These are phyloP conservation scores for Aleiodes sp. DNA, from an alignment of 1,140 invertebrate species.

Conservation along the genomic window DNA sequence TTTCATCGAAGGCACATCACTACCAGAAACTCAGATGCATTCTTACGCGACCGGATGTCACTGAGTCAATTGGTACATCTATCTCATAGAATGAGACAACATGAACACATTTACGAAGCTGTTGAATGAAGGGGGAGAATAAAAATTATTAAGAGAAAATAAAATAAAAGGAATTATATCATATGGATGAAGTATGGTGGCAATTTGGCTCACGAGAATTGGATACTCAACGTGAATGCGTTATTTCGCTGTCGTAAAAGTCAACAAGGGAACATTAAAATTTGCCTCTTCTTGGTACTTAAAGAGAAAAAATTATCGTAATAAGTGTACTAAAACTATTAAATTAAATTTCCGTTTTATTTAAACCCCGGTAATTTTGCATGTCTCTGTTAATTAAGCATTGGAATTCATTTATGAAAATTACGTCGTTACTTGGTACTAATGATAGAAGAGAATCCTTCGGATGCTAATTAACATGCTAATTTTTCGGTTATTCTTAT, in stretches of 20 bases:
- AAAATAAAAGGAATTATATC: constrained; percentile 11
- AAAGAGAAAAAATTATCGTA: not conserved
- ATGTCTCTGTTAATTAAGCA: constrained; percentile 9
- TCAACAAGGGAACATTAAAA: constrained; percentile 23
- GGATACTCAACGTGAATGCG: constrained; percentile 7
- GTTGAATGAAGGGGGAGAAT: not conserved
- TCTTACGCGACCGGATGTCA: constrained; percentile 20
- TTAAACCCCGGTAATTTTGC: not conserved
- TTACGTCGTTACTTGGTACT: not conserved
- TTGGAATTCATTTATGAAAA: constrained; percentile 6
- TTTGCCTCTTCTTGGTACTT: not conserved
- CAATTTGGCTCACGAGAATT: not conserved
- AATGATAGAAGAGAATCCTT: not conserved
- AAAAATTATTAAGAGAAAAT: not conserved
- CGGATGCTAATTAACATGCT: constrained; percentile 1
- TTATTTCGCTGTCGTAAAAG: constrained; percentile 22
- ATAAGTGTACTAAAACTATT: constrained; percentile 1
- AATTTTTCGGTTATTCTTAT: too few relatives aligned
- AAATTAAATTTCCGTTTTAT: not conserved
- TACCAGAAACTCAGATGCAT: constrained; percentile 7
- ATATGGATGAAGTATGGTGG: not conserved
- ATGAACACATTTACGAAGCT: not conserved
- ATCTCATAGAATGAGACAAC: constrained; percentile 21
- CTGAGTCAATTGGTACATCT: constrained; percentile 8
- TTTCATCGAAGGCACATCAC: constrained; percentile 4